Conservation (phyloP, 2,888 invertebrate genomes). For the Papilio elwesi region DNA sequence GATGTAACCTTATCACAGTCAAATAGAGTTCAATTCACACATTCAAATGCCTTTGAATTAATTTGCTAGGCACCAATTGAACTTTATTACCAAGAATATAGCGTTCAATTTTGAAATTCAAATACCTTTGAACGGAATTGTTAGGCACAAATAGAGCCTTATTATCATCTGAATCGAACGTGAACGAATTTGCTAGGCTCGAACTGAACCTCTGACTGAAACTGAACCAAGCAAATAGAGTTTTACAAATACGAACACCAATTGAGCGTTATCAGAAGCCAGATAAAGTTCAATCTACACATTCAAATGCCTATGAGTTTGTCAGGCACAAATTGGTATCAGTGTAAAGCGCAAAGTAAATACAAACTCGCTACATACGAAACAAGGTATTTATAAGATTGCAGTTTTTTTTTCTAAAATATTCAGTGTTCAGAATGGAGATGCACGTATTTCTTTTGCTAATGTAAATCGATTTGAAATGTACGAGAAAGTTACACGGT, state of each 20-base stretch:
- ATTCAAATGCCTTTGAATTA: not conserved
- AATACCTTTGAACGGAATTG: not conserved
- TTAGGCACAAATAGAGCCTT: not conserved
- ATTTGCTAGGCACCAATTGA: not conserved
- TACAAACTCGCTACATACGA: not conserved
- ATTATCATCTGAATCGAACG: not conserved
- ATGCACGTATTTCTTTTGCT: too few species aligned
- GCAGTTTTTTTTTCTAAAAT: too few species aligned
- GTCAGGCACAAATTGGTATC: slow-evolving; percentile 17
- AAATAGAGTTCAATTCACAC: slow-evolving; percentile 29
- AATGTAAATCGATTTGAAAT: too few species aligned
- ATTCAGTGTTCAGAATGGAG: too few species aligned
- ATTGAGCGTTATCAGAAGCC: not conserved
- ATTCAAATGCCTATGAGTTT: not conserved
- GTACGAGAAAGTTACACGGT: too few species aligned
- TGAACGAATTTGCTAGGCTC: too few species aligned
- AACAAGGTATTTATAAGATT: not conserved
- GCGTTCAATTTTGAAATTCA: not conserved
- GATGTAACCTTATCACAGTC: slow-evolving; percentile 26
- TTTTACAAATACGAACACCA: not conserved
- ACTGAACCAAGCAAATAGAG: not conserved
- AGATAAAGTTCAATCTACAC: not conserved
- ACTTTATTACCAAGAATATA: not conserved
- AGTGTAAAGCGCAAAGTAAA: not conserved
- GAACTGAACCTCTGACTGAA: too few species aligned